These are phyloP conservation scores for Neodon shergylaensis DNA, from an alignment of 2,113 vertebrate species.

Conservation along the genomic window DNA sequence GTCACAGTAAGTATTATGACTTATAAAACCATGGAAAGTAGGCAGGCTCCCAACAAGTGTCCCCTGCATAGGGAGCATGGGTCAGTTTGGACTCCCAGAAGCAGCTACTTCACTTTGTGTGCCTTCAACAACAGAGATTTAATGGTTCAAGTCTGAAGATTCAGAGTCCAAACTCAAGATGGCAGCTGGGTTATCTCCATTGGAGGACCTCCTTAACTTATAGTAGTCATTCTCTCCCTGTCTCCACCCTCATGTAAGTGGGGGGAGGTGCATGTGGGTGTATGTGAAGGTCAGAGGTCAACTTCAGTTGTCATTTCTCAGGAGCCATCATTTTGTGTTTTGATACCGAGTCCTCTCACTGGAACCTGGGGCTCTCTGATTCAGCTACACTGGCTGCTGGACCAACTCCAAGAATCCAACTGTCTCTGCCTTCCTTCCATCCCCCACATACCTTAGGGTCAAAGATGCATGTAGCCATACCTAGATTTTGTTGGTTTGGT, in stretches of 20 bases:
- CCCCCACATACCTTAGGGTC: not conserved
- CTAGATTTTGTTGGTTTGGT: not conserved
- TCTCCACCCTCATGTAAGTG: no score
- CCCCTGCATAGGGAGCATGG: rapidly evolving
- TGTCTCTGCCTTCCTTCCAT: no score
- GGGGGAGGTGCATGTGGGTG: not conserved
- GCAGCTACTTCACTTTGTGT: not conserved
- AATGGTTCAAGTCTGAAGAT: not conserved
- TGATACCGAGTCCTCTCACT: not conserved
- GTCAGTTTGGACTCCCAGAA: not conserved
- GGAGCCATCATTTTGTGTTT: no score
- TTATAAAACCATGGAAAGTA: no score
- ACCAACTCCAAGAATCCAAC: no score
- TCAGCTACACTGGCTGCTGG: not conserved
- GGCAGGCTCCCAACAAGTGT: no score
- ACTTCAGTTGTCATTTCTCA: not conserved
- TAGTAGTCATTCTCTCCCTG: not conserved
- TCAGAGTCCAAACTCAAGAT: not conserved
- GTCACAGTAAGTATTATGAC: no score
- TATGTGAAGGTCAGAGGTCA: not conserved
- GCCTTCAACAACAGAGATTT: not conserved
- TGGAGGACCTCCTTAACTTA: no score
- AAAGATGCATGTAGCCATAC: not conserved
- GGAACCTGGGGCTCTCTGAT: not conserved
- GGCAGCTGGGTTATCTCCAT: rapidly evolving